Evolutionary conservation across 2,113 vertebrate genomes (phyloP).

Genomic region (Catharus minimus): DNA sequence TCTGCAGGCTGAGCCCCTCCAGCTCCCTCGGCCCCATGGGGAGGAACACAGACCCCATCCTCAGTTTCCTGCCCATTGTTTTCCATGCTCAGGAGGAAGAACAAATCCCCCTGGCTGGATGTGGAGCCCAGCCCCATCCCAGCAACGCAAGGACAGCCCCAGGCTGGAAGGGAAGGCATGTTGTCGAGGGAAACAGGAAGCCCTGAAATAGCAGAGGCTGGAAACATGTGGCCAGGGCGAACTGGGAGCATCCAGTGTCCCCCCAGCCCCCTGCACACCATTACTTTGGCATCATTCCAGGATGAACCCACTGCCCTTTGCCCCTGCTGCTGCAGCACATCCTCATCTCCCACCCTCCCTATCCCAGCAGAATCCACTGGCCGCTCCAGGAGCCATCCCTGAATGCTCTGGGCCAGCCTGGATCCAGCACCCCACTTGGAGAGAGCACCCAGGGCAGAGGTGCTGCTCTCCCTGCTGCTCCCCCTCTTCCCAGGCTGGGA

Average conservation of each 20-base stretch:
- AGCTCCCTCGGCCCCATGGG: not conserved
- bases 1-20: not conserved
- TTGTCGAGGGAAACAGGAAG: conserved; percentile 43
- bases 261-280: not conserved
- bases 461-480: not conserved
- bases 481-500: not conserved
- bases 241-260: not conserved
- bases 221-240: not conserved
- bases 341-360: not conserved
- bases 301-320: not conserved
- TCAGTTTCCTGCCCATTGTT: not conserved
- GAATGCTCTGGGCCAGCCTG: not conserved
- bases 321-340: fast-evolving
- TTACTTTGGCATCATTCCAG: not conserved
- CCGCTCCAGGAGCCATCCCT: fast-evolving
- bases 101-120: not conserved
- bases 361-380: not conserved
- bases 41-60: not conserved
- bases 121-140: not conserved
- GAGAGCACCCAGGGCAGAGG: not conserved
- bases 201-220: conserved; percentile 27
- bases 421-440: not conserved
- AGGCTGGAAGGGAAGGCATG: not conserved
- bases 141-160: not conserved
- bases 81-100: not conserved